Conservation (phyloP, 92 coral and sea anemone species). For the Bergia sp. region DNA sequence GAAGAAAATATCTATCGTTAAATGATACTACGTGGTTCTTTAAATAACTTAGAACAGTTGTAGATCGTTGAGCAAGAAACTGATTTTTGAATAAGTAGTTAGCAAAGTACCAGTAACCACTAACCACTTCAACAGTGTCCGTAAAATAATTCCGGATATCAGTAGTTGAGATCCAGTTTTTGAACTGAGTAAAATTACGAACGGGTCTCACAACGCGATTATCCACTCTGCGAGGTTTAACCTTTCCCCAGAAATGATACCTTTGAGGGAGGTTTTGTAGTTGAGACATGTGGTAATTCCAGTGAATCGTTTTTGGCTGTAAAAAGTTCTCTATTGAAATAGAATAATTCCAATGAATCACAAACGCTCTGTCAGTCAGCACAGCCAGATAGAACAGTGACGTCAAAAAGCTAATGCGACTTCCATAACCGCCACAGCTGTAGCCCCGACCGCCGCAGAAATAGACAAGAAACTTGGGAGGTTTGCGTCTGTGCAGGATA, state of each 20-base stretch:
- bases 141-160: slow-evolving; percentile 55
- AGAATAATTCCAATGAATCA: slow-evolving; percentile 67
- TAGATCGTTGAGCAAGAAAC: slow-evolving; percentile 33
- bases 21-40: not conserved
- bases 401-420: slow-evolving; percentile 57
- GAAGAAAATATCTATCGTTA: slow-evolving; percentile 37
- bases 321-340: slow-evolving; percentile 52
- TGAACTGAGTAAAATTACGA: slow-evolving; percentile 35
- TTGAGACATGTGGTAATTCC: slow-evolving; percentile 57
- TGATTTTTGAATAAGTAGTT: slow-evolving; percentile 57
- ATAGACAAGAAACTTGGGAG: slow-evolving; percentile 56
- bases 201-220: slow-evolving; percentile 33
- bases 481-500: slow-evolving; percentile 43
- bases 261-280: slow-evolving; percentile 48
- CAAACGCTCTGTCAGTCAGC: slow-evolving; percentile 70
- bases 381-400: slow-evolving; percentile 66
- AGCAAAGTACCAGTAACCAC: slow-evolving; percentile 72
- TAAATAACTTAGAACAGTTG: not conserved
- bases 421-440: slow-evolving; percentile 76
- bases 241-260: slow-evolving; percentile 68
- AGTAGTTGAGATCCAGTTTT: slow-evolving; percentile 45
- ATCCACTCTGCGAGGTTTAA: slow-evolving; percentile 36
- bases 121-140: slow-evolving; percentile 60
- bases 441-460: slow-evolving; percentile 65
- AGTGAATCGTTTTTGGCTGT: slow-evolving; percentile 54